Base-by-base conservation (phyloP, 2,113 vertebrate species). In the Corynorhinus townsendii region DNA sequence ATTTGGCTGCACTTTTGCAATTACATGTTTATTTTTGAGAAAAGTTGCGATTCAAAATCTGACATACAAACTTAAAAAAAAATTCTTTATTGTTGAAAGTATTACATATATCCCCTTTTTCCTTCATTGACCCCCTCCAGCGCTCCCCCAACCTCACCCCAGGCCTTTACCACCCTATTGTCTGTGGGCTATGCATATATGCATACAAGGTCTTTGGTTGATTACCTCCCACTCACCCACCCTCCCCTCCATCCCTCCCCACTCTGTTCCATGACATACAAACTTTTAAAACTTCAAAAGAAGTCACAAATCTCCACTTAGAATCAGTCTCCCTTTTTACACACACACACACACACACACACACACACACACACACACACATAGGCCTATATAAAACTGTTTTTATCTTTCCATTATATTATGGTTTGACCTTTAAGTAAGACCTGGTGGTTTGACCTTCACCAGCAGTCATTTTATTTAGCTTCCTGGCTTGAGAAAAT, bases 351-450 rank as follows among this genome's bases (percentile, higher is more conserved):
- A 59, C 56, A 59, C 56, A 26, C 56, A 26, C 56, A 59, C 56
- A 59, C 56, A 28, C 56, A 59, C 56, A 59, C 54, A 7, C 52
- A 56, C 56, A 56, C 52, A 54, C 52, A 54, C 52, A 54, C 52
- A 19, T 17, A 54, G 1, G 12, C 11, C 7, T 24, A 83, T 84
- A 91, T 76, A 56, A 91, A 89, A 87, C 38, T 88, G 43, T 79
- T 96, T 94, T 91, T 90, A 35, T 73, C 69, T 86, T 94, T 79
- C 81, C 43, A 54, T 85, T 96, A 64, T 90, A 93, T 94, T 96
- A 96, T 91, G 45, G 40, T 38, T 86, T 96, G 92, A 96, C 90
- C 92, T 97, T 97, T 97, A 77, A 94, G 92, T 75, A 93, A 96
- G 88, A 54, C 82, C 77, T 93, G 75, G 45, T 77, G 75, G 75